Percentiles rank a stretch among this genome's conserved stretches.
phyloP scores from a whole-genome alignment of 2,797 vertebrate species.

The Danio choprae region DNA sequence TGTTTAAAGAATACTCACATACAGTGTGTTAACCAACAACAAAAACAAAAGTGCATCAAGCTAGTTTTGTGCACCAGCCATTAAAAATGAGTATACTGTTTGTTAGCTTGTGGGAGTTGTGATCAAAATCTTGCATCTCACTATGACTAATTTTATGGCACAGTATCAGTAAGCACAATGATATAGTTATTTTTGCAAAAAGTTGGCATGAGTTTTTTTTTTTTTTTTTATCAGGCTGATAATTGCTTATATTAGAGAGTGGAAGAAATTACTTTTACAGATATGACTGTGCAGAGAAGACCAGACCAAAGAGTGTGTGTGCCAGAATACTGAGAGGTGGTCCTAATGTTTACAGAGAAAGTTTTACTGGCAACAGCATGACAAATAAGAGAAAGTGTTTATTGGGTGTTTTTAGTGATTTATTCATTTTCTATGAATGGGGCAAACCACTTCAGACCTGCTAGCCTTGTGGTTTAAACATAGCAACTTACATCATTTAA shows the following conservation, averaged over 20 bases:
- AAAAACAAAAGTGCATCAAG: not conserved
- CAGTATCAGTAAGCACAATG: not conserved
- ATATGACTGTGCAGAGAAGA: slow-evolving; percentile 12
- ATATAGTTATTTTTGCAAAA: not conserved
- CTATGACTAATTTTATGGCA: not conserved
- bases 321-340: not conserved
- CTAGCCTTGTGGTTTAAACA: slow-evolving; percentile 14
- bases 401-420: not conserved
- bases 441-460: not conserved
- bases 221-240: not conserved
- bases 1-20: not conserved
- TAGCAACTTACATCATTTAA: not conserved
- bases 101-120: not conserved
- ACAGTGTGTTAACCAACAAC: not conserved
- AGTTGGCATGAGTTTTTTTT: not conserved
- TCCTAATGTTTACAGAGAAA: not conserved
- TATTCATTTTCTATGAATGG: not conserved
- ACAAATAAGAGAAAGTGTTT: not conserved
- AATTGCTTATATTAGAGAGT: not conserved
- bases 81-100: not conserved
- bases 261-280: not conserved
- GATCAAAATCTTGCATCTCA: not conserved
- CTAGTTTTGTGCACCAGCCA: not conserved
- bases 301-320: not conserved
- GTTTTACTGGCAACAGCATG: not conserved